Conservation (phyloP, 2,113 vertebrate genomes). For the Trichechus manatus region DNA sequence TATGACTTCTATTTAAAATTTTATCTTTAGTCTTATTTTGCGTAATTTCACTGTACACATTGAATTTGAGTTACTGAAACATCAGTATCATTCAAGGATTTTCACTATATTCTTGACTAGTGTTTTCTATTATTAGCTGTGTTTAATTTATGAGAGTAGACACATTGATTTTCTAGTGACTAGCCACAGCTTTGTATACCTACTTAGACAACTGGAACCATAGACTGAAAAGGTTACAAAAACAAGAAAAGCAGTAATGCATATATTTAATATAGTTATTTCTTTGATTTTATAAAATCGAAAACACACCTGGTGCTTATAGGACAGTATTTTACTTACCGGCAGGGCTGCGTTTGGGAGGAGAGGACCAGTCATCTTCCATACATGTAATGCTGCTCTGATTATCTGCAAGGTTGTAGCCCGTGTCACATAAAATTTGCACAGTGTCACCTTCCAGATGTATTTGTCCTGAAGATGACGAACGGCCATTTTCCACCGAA, state of each 20-base stretch:
- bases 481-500: constrained; percentile 13
- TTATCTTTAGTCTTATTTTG: too few species aligned
- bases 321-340: constrained; percentile 73
- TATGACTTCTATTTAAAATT: too few species aligned
- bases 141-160: not conserved
- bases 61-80: not conserved
- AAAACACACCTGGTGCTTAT: too few species aligned
- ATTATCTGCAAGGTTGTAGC: constrained; percentile 11
- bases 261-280: not conserved
- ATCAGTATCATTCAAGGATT: not conserved
- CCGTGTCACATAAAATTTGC: not conserved
- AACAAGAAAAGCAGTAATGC: not conserved
- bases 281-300: not conserved
- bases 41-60: too few species aligned
- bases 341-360: constrained; percentile 56
- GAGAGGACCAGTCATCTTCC: constrained; percentile 77
- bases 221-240: not conserved
- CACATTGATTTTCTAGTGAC: not conserved
- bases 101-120: not conserved
- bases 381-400: constrained; percentile 69
- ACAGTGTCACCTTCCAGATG: too few species aligned
- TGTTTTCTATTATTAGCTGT: not conserved
- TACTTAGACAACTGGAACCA: not conserved
- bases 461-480: not conserved
- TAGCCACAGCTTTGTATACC: not conserved